Evolutionary conservation across 1,140 invertebrate genomes (phyloP), one percentile per base, ranked within the genome.

Genomic region (Oscheius sp.): DNA sequence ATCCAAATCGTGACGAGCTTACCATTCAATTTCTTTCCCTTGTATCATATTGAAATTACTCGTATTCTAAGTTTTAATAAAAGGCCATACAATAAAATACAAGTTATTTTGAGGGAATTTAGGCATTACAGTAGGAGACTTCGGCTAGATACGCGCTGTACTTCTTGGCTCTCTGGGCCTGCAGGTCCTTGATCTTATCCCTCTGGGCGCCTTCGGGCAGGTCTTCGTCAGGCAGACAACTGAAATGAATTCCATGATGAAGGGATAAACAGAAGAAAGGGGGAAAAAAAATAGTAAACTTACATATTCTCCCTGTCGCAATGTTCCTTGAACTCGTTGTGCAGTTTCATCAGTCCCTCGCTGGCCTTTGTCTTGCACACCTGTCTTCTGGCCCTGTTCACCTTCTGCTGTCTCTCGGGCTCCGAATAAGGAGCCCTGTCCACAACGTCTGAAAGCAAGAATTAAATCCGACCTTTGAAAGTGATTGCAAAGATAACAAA

Each of bases 241-340:
- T 73, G 31, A 62, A 71, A 38, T 29, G 29, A 38, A 20, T 58
- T 23, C 15, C 38, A 15, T 59, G n/a, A 32, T 26, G 2, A 35
- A 67, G 35, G 32, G 46, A 32, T 15, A 28, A 42, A 15, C 15
- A 15, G 7, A 42, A 63, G 38, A n/a, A 45, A 13, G 10, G 38
- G 38, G 38, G 10, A 45, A 13, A 45, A 45, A 13, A 3, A 55
- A 4, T 55, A 10, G 20, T 29, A 26, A 26, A 3, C 20, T 64
- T 65, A 73, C 70, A 73, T 73, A 29, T 73, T 73, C 23, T 66
- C 70, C 2, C 70, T 38, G 29, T 73, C 61, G 23, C 70, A 73
- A 20, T 65, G 58, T 38, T 73, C 42, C 20, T 42, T 35, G 49
- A 64, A 73, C 35, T 73, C 62, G 38, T 65, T 29, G n/a, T 34